These are phyloP conservation scores for Tetrao urogallus DNA, from an alignment of 2,113 vertebrate species.

Conservation along the genomic window DNA sequence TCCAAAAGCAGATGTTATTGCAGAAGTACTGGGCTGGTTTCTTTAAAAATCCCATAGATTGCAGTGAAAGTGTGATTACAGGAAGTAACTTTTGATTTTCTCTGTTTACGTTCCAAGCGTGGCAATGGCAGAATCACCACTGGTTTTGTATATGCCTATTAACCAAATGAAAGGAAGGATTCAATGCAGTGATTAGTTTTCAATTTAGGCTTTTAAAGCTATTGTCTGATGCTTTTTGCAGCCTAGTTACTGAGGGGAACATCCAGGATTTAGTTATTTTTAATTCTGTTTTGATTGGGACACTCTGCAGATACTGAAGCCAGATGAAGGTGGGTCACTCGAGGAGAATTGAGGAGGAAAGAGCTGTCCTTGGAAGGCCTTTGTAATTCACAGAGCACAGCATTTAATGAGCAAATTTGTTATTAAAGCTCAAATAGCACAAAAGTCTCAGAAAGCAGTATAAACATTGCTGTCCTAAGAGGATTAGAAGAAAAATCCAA, in stretches of 20 bases:
- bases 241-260: slow-evolving; percentile 11
- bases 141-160: slow-evolving; percentile 29
- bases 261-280: slow-evolving; percentile 59
- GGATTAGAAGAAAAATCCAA: slow-evolving; percentile 18
- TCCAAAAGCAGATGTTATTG: slow-evolving; percentile 25
- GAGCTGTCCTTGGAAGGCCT: slow-evolving; percentile 28
- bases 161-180: slow-evolving; percentile 52
- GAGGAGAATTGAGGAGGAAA: slow-evolving; percentile 30
- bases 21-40: neutral
- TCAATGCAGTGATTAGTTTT: slow-evolving; percentile 63
- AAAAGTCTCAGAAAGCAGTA: neutral
- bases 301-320: neutral
- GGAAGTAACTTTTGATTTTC: slow-evolving; percentile 31
- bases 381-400: neutral
- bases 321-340: slow-evolving; percentile 21
- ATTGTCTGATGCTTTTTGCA: slow-evolving; percentile 39
- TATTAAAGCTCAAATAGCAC: slow-evolving; percentile 26
- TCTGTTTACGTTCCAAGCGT: neutral
- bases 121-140: neutral
- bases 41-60: neutral
- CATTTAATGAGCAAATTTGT: slow-evolving; percentile 21
- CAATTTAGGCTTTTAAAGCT: slow-evolving; percentile 57
- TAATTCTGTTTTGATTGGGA: slow-evolving; percentile 32
- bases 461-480: slow-evolving; percentile 33
- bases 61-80: neutral